These are phyloP conservation scores for Drosophila falleni DNA, from an alignment of 2,888 invertebrate species.

Conservation along the genomic window DNA sequence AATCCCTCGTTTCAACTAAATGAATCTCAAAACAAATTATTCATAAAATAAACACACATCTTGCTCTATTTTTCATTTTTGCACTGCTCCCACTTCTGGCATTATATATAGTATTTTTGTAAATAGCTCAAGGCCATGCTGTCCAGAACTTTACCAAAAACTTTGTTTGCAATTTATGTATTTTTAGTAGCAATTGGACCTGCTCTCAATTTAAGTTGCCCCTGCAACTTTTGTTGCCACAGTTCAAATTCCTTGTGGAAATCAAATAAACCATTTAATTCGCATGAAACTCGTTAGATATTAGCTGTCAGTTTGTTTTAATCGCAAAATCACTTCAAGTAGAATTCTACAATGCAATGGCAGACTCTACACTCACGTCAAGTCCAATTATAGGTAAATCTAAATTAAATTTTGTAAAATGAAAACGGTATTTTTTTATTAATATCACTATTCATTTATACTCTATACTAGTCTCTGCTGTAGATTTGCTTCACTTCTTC, in stretches of 20 bases:
- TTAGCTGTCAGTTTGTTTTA: neutral
- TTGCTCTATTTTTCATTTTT: conserved; percentile 7
- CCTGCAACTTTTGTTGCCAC: conserved; percentile 21
- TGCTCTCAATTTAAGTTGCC: conserved; percentile 33
- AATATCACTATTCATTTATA: neutral
- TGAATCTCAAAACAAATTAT: conserved; percentile 10
- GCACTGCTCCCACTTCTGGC: neutral
- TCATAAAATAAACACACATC: conserved; percentile 24
- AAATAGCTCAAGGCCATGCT: conserved; percentile 22
- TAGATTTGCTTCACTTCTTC: neutral
- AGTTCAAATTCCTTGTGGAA: conserved; percentile 9
- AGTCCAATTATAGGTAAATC: neutral
- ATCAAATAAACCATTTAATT: conserved; percentile 26
- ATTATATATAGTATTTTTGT: conserved; percentile 11
- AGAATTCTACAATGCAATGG: neutral
- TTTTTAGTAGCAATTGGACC: conserved; percentile 19
- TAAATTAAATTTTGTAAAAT: neutral
- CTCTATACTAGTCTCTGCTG: conserved; percentile 1
- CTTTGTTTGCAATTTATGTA: conserved; percentile 18
- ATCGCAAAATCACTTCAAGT: conserved; percentile 2
- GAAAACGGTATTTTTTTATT: neutral
- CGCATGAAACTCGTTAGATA: conserved; percentile 2
- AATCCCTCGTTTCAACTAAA: neutral
- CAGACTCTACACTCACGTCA: neutral
- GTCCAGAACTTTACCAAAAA: conserved; percentile 8